Evolutionary conservation across 2,113 vertebrate genomes (phyloP).

Genomic region (Lepidothrix coronata): DNA sequence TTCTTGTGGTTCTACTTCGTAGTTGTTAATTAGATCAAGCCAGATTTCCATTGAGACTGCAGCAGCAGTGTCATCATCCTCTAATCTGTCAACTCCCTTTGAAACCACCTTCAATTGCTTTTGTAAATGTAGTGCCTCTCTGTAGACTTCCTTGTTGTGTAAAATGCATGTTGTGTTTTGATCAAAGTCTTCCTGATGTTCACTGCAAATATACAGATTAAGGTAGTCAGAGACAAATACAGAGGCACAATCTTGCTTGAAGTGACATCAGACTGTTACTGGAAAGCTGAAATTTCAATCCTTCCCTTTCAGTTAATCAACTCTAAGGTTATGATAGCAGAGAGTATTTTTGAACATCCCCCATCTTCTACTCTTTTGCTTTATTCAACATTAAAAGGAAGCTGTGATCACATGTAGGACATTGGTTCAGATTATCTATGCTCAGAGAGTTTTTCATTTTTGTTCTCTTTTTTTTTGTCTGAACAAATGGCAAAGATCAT

Average conservation of each 20-base stretch:
- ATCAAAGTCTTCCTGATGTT: conserved; percentile 68
- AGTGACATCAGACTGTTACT: conserved; percentile 25
- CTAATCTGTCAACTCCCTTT: conserved; percentile 68
- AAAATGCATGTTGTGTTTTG: conserved; percentile 67
- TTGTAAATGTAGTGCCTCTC: conserved; percentile 60
- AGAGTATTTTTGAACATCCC: background rate
- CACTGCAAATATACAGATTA: conserved; percentile 43
- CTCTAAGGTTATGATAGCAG: background rate
- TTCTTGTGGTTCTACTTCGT: conserved; percentile 28
- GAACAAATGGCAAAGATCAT: conserved; percentile 1
- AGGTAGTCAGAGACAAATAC: conserved; percentile 38
- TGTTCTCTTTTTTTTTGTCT: background rate
- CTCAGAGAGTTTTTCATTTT: background rate
- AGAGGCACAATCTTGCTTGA: conserved; percentile 5
- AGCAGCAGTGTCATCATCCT: conserved; percentile 59
- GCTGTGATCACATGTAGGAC: background rate
- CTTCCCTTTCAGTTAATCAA: background rate
- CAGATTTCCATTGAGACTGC: conserved; percentile 58
- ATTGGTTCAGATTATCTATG: background rate
- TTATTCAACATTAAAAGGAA: background rate
- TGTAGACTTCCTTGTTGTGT: conserved; percentile 64
- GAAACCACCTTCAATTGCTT: conserved; percentile 68
- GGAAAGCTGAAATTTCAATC: conserved; percentile 8
- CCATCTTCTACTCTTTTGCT: background rate
- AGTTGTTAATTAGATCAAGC: conserved; percentile 66